phyloP scores from a whole-genome alignment of 2,113 vertebrate species.

The Madoqua kirkii region DNA sequence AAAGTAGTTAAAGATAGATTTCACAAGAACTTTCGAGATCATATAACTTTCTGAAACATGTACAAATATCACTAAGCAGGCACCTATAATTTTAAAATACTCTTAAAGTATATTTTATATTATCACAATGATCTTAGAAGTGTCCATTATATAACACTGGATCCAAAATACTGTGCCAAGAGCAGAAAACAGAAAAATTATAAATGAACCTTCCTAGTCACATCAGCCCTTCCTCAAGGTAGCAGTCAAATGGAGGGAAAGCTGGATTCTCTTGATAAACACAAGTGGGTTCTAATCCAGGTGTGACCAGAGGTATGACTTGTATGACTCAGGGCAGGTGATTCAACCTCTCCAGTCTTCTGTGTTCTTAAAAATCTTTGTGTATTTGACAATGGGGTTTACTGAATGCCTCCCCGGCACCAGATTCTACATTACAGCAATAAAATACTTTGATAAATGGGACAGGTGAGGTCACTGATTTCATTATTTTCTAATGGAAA shows the following conservation, averaged over 20 bases:
- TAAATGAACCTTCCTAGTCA: not conserved
- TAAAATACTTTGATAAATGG: not conserved
- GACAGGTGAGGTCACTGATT: not conserved
- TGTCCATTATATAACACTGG: not conserved
- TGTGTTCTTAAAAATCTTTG: not conserved
- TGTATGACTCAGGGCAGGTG: not conserved
- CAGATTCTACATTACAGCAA: not conserved
- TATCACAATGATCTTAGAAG: not conserved
- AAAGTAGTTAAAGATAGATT: not conserved
- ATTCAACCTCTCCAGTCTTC: not conserved
- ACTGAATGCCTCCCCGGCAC: not conserved
- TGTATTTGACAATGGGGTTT: not conserved
- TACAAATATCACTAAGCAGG: not conserved
- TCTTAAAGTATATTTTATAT: not conserved
- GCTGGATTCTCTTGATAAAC: accelerated
- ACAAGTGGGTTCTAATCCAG: not conserved
- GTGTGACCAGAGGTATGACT: too few relatives aligned
- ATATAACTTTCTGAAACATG: not conserved
- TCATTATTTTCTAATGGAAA: not conserved
- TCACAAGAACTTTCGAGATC: not conserved
- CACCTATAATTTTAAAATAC: not conserved
- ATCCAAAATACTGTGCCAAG: not conserved
- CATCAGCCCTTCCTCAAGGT: accelerated
- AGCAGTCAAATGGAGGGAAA: not conserved
- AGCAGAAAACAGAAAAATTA: not conserved